Conservation (phyloP, 2,113 vertebrate genomes). For the Tragelaphus strepsiceros region DNA sequence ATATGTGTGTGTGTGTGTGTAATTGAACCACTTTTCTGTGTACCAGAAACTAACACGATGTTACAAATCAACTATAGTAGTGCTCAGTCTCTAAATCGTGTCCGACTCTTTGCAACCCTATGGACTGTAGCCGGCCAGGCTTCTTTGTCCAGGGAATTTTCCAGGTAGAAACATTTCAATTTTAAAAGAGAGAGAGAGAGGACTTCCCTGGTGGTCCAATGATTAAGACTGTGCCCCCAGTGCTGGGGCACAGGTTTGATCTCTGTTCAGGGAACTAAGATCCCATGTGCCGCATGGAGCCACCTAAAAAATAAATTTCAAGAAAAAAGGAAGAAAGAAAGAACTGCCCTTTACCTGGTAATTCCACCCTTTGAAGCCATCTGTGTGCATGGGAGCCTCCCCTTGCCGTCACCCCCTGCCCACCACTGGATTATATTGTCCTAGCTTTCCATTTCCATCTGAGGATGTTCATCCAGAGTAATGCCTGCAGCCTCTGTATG, state of each 20-base stretch:
- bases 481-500: neutral
- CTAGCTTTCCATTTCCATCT: neutral
- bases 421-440: neutral
- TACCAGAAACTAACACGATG: neutral
- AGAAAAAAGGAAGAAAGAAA: neutral
- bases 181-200: neutral
- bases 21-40: neutral
- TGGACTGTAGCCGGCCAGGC: neutral
- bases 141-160: neutral
- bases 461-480: neutral
- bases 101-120: fast-evolving
- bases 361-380: neutral
- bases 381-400: neutral
- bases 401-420: neutral
- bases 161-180: neutral
- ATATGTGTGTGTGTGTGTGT: fast-evolving
- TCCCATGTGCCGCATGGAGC: fast-evolving
- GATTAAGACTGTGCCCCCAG: neutral
- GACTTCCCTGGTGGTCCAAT: neutral
- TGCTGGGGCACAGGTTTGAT: neutral
- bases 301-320: neutral
- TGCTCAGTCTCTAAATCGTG: fast-evolving
- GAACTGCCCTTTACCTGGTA: neutral
- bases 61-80: neutral
- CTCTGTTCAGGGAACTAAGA: neutral